Evolutionary conservation across 2,888 invertebrate genomes (phyloP).

Genomic region (Eupithecia pulchellata): DNA sequence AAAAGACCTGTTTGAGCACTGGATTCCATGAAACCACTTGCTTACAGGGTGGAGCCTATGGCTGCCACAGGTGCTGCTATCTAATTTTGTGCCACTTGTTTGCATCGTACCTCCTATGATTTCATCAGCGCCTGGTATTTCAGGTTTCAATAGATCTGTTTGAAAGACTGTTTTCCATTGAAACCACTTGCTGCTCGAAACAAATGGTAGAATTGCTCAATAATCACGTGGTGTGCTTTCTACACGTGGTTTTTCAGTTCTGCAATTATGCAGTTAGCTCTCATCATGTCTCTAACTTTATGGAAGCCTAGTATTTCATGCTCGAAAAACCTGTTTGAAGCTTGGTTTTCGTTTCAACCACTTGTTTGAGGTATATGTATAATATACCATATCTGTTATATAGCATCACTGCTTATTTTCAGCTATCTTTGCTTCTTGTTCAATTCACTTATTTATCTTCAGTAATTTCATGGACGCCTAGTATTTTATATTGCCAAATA

Average conservation of each 20-base stretch:
- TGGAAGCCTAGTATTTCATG: neutral
- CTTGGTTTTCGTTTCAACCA: neutral
- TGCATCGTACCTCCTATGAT: neutral
- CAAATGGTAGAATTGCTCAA: neutral
- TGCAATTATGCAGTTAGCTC: neutral
- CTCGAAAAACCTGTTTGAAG: neutral
- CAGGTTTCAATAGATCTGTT: neutral
- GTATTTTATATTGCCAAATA: neutral
- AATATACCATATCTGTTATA: too few relatives aligned
- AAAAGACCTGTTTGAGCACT: neutral
- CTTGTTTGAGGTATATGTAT: neutral
- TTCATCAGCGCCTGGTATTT: neutral
- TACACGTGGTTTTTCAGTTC: neutral
- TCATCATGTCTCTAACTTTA: neutral
- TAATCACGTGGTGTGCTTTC: neutral
- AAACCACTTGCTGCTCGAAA: neutral
- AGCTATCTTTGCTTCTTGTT: neutral
- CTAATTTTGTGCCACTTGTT: neutral
- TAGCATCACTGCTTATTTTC: neutral
- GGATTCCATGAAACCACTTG: neutral
- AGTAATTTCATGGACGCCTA: neutral
- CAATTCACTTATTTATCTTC: neutral
- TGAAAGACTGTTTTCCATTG: neutral
- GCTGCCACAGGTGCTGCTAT: neutral
- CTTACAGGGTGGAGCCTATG: neutral